Evolutionary conservation across 1,140 invertebrate species (phyloP).

Genomic region (Solen grandis): DNA sequence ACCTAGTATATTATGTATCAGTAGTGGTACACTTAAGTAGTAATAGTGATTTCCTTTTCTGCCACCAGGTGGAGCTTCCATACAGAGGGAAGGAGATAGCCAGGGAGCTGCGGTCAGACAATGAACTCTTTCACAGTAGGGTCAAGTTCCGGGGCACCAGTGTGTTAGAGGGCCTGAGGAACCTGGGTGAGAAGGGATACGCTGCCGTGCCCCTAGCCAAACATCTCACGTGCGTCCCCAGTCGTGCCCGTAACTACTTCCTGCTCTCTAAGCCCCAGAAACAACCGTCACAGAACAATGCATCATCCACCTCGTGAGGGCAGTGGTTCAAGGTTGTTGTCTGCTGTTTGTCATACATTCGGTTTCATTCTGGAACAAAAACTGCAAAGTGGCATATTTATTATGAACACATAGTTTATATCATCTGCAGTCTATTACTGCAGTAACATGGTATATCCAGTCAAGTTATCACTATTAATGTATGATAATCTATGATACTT

Average conservation of each 20-base stretch:
- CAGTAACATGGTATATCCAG: too few species aligned
- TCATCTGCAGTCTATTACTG: too few species aligned
- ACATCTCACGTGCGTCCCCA: conserved; percentile 46
- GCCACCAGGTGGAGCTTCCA: conserved; percentile 37
- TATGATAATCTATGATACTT: too few species aligned
- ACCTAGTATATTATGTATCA: not conserved
- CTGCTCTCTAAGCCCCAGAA: conserved; percentile 36
- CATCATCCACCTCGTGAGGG: too few species aligned
- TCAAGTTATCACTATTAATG: too few species aligned
- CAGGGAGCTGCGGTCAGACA: conserved; percentile 18
- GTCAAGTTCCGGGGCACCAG: conserved; percentile 54
- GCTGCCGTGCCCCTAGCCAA: conserved; percentile 41
- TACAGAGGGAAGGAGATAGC: conserved; percentile 32
- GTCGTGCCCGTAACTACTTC: conserved; percentile 47
- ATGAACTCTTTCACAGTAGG: conserved; percentile 45
- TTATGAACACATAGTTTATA: too few species aligned
- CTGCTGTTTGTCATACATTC: too few species aligned
- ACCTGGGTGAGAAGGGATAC: conserved; percentile 34
- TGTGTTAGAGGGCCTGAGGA: conserved; percentile 58
- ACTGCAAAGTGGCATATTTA: too few species aligned
- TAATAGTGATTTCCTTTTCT: not conserved
- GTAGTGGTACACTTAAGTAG: not conserved
- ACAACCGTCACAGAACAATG: too few species aligned
- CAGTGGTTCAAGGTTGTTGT: too few species aligned
- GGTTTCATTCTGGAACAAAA: too few species aligned